These are phyloP conservation scores for Cetoscarus ocellatus DNA, from an alignment of 2,797 vertebrate species.

Conservation along the genomic window DNA sequence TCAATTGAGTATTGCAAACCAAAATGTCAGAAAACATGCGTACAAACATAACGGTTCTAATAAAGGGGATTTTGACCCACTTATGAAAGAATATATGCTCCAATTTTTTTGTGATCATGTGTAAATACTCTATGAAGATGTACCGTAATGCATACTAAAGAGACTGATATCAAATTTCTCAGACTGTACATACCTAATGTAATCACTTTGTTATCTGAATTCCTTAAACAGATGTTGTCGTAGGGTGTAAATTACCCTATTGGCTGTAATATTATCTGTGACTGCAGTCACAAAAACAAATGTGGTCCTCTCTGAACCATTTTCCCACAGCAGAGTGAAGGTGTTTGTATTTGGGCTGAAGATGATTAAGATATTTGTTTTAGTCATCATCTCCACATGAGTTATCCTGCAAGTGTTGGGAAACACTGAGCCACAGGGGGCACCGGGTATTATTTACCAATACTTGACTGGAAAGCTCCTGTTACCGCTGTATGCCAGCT, in stretches of 20 bases:
- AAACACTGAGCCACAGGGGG: constrained; percentile 17
- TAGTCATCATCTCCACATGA: constrained; percentile 24
- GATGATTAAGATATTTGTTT: constrained; percentile 62
- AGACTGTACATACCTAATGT: too few species aligned
- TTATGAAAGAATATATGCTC: too few species aligned
- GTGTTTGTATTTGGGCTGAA: constrained; percentile 26
- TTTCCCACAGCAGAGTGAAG: constrained; percentile 8
- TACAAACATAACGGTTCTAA: too few species aligned
- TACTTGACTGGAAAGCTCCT: constrained; percentile 4
- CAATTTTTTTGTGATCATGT: too few species aligned
- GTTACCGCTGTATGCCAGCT: neutral
- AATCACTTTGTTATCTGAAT: too few species aligned
- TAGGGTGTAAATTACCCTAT: constrained; percentile 11
- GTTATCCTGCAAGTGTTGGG: neutral
- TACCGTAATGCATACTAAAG: too few species aligned
- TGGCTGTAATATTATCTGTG: constrained; percentile 11
- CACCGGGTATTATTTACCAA: constrained; percentile 4
- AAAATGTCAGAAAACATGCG: too few species aligned
- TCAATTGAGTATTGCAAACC: too few species aligned
- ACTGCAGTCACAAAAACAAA: neutral
- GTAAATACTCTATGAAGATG: too few species aligned
- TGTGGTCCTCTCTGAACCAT: constrained; percentile 12
- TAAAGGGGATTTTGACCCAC: too few species aligned
- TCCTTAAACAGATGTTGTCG: too few species aligned
- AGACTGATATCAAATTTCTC: too few species aligned